Evolutionary conservation across 2,797 vertebrate genomes (phyloP).

Genomic region (Gallinago solitaria): DNA sequence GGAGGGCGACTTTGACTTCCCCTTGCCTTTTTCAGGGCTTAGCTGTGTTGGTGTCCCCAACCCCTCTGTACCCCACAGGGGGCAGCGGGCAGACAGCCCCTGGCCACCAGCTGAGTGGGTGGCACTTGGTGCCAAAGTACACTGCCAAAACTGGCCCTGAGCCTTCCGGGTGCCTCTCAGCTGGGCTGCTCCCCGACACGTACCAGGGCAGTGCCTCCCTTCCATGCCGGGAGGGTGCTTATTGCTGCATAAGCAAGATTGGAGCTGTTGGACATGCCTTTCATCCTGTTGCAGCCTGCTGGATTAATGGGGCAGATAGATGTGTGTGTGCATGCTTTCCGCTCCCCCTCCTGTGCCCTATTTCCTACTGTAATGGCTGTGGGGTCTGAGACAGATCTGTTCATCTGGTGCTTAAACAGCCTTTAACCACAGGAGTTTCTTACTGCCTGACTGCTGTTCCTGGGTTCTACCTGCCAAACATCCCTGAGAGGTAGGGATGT

Average conservation of each 20-base stretch:
- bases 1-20: neutral
- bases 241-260: neutral
- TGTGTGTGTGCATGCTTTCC: neutral
- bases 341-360: neutral
- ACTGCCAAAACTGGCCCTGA: neutral
- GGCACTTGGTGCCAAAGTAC: neutral
- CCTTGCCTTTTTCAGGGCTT: neutral
- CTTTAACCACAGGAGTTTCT: neutral
- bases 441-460: neutral
- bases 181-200: neutral
- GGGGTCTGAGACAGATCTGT: neutral
- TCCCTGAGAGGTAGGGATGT: neutral
- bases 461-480: neutral
- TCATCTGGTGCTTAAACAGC: neutral
- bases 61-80: neutral
- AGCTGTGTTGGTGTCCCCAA: neutral
- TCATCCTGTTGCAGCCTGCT: slow-evolving; percentile 31
- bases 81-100: neutral
- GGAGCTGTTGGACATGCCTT: neutral
- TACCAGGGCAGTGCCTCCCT: neutral
- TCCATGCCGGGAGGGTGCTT: neutral
- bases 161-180: neutral
- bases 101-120: neutral
- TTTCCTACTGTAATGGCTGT: neutral
- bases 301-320: neutral